Conservation (phyloP, 2,113 vertebrate genomes). For the Phoenicopterus ruber region DNA sequence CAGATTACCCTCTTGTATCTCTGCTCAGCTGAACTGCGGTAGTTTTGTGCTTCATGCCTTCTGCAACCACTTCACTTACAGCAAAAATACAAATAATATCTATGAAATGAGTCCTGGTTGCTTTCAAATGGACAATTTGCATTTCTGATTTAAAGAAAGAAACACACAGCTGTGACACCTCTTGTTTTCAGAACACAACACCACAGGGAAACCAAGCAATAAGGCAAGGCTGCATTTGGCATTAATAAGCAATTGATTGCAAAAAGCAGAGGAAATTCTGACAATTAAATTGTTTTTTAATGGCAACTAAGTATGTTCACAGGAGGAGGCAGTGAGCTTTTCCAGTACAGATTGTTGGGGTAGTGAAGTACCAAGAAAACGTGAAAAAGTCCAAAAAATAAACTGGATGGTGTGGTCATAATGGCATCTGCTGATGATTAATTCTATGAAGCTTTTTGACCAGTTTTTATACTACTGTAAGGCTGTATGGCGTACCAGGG, state of each 20-base stretch:
- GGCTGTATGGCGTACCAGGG: not conserved
- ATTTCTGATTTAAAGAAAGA: conserved; percentile 48
- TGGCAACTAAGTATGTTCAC: not conserved
- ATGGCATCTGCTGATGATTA: not conserved
- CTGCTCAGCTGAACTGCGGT: not conserved
- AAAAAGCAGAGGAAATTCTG: conserved; percentile 28
- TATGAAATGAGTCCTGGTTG: not conserved
- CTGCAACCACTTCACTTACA: conserved; percentile 10
- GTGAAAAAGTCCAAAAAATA: not conserved
- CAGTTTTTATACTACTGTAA: not conserved
- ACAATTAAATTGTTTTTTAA: conserved; percentile 8
- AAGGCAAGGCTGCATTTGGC: not conserved
- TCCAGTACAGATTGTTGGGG: not conserved
- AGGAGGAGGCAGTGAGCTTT: not conserved
- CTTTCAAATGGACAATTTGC: conserved; percentile 49
- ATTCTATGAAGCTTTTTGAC: not conserved
- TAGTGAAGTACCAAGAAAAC: not conserved
- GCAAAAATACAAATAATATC: conserved; percentile 42
- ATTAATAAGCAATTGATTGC: conserved; percentile 57
- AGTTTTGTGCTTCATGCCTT: not conserved
- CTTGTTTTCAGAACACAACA: conserved; percentile 55
- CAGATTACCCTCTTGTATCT: not conserved
- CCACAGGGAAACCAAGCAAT: conserved; percentile 18
- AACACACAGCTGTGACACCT: conserved; percentile 28
- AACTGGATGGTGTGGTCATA: not conserved